A percentile compares a stretch with the other conserved stretches of the same genome.
Conservation (phyloP, 2,888 invertebrate species). For the Stenichneumon culpator region DNA sequence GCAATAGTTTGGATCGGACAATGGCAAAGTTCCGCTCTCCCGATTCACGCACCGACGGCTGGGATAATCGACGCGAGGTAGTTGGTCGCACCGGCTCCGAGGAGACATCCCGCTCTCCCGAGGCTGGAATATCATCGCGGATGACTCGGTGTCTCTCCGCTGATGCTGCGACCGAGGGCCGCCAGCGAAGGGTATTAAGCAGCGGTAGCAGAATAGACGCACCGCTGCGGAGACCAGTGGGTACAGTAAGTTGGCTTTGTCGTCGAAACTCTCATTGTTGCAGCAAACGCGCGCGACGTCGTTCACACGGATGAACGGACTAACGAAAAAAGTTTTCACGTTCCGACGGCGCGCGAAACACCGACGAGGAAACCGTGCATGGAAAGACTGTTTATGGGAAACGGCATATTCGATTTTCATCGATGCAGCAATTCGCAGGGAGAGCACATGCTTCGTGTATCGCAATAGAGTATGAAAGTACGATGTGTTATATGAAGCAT, state of each 20-base stretch:
- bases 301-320: constrained; percentile 33
- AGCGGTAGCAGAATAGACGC: not conserved
- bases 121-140: not conserved
- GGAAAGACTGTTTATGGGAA: constrained; percentile 9
- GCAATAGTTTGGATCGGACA: constrained; percentile 15
- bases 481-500: not conserved
- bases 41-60: constrained; percentile 5
- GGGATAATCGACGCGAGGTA: constrained; percentile 18
- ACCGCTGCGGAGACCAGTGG: not conserved
- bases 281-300: constrained; percentile 3
- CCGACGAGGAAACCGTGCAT: not conserved
- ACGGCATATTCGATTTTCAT: constrained; percentile 23
- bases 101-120: not conserved
- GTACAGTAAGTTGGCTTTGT: not conserved
- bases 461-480: not conserved
- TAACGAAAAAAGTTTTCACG: constrained; percentile 1
- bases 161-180: not conserved
- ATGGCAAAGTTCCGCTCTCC: constrained; percentile 28
- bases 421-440: not conserved
- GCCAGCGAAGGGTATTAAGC: not conserved
- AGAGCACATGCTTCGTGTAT: not conserved
- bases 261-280: constrained; percentile 27
- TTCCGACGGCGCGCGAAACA: not conserved
- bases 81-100: not conserved
- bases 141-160: not conserved